phyloP scores from a whole-genome alignment of 2,113 vertebrate species.

The Syngnathus typhle region DNA sequence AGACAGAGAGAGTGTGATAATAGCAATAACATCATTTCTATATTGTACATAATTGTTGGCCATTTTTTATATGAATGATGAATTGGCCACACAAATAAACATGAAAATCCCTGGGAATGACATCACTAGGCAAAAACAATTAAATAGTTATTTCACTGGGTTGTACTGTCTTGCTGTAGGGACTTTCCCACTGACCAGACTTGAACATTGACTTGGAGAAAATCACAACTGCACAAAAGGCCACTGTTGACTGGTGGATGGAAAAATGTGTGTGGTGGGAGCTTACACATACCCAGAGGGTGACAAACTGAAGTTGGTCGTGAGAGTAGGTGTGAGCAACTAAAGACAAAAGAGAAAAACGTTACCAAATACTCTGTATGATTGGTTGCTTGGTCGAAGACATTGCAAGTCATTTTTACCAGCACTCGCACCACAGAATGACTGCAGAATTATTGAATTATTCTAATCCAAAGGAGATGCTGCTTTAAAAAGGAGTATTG shows the following conservation, averaged over 20 bases:
- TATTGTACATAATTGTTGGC: constrained; percentile 41
- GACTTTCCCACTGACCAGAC: constrained; percentile 22
- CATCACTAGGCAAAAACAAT: constrained; percentile 42
- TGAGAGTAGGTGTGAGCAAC: constrained; percentile 14
- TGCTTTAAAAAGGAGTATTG: constrained; percentile 29
- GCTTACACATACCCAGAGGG: neutral
- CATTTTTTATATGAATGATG: constrained; percentile 23
- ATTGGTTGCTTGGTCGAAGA: no score
- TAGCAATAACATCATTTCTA: constrained; percentile 24
- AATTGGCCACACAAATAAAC: constrained; percentile 27
- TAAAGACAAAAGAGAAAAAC: neutral
- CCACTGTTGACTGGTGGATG: constrained; percentile 26
- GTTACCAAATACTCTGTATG: no score
- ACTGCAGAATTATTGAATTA: constrained; percentile 7
- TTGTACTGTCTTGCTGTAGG: constrained; percentile 26
- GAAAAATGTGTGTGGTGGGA: constrained; percentile 14
- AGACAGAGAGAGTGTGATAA: neutral
- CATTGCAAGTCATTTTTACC: neutral
- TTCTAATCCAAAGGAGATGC: constrained; percentile 61
- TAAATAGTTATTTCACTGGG: constrained; percentile 41
- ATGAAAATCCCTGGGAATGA: constrained; percentile 18
- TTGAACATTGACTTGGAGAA: constrained; percentile 21
- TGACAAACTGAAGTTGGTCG: constrained; percentile 23
- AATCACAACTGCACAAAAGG: constrained; percentile 24
- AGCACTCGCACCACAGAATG: neutral